Conservation (phyloP, 2,888 invertebrate species). For the Nebria salina region DNA sequence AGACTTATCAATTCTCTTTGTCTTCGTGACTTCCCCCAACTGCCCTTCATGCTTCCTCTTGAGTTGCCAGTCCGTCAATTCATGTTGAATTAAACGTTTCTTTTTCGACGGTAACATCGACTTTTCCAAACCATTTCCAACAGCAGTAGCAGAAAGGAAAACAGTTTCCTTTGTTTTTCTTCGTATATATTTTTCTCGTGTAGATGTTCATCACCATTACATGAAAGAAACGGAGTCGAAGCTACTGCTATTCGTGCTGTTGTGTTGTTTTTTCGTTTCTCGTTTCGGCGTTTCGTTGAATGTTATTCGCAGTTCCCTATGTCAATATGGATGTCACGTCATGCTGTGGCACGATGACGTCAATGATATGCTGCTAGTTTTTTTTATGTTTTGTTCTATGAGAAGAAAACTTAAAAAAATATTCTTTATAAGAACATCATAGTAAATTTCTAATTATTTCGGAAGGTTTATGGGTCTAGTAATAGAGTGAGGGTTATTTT, state of each 20-base stretch:
- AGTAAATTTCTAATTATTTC: too few relatives aligned
- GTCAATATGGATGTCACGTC: neutral
- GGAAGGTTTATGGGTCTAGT: too few relatives aligned
- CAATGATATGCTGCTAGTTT: neutral
- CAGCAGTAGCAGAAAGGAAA: constrained; percentile 1
- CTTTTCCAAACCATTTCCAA: neutral
- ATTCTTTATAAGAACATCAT: too few relatives aligned
- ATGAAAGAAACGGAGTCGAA: neutral
- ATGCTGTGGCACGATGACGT: neutral
- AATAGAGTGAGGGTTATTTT: too few relatives aligned
- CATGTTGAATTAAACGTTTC: constrained; percentile 1
- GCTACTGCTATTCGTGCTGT: neutral
- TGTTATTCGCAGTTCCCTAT: neutral
- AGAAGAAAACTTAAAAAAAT: too few relatives aligned
- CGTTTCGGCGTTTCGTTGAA: neutral
- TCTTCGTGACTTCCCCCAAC: neutral
- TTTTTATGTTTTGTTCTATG: neutral
- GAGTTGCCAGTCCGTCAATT: neutral
- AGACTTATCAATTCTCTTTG: neutral
- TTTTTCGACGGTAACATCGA: neutral
- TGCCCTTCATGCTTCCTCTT: neutral
- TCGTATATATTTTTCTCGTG: neutral
- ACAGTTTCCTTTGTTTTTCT: neutral
- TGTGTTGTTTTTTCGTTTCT: neutral
- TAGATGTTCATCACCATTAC: constrained; percentile 1